Conservation (phyloP, 2,797 vertebrate genomes). For the Fistularia commersonii region DNA sequence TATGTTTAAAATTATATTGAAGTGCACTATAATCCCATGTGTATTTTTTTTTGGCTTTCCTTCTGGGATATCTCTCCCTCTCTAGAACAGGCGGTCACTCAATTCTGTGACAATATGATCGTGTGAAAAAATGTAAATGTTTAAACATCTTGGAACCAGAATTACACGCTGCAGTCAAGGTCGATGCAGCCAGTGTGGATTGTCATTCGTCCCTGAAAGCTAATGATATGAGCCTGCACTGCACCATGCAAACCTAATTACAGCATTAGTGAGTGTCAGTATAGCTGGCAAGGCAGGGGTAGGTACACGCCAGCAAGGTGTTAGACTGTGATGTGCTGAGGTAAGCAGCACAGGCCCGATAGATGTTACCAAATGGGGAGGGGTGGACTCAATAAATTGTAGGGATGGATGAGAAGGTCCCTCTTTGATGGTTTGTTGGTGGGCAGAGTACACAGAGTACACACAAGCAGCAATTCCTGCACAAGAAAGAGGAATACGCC, state of each 20-base stretch:
- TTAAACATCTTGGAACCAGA: background rate
- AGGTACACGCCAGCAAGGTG: slow-evolving; percentile 40
- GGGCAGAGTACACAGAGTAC: slow-evolving; percentile 9
- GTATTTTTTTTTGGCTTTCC: no score
- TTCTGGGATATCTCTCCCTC: no score
- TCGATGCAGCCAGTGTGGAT: slow-evolving; percentile 11
- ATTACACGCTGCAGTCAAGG: background rate
- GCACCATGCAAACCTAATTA: slow-evolving; percentile 42
- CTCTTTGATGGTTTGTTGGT: slow-evolving; percentile 8
- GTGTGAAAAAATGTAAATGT: background rate
- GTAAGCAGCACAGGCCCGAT: slow-evolving; percentile 29
- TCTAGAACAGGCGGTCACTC: background rate
- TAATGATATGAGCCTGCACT: slow-evolving; percentile 36
- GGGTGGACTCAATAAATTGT: slow-evolving; percentile 37
- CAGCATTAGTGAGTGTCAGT: slow-evolving; percentile 38
- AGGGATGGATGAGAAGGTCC: slow-evolving; percentile 16
- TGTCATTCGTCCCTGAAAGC: slow-evolving; percentile 22
- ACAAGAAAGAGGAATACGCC: no score
- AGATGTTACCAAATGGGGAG: slow-evolving; percentile 18
- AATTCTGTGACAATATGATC: background rate
- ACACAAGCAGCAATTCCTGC: no score
- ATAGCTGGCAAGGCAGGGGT: slow-evolving; percentile 15
- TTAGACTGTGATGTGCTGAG: slow-evolving; percentile 50
- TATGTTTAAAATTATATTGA: no score
- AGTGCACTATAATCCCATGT: no score